Evolutionary conservation across 1,140 invertebrate genomes (phyloP), one percentile per base, ranked within the genome.

Genomic region (Sarcophaga bullata): DNA sequence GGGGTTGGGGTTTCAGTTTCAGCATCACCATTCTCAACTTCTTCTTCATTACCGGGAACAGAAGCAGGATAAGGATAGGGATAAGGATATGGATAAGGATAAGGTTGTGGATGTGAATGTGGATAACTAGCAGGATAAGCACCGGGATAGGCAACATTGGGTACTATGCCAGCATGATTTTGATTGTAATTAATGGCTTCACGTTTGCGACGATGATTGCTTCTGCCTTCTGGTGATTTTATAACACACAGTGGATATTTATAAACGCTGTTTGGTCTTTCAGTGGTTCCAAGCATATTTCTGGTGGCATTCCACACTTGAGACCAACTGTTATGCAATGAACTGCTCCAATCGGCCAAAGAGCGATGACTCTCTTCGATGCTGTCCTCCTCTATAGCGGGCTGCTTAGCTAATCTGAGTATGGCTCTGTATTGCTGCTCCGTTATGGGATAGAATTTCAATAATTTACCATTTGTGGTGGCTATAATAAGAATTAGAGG

Each of bases 361-460:
- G 75, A 50, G 10, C 75, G 75, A 52, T 78, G 75, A 19, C 48
- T 50, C 10, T 78, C 75, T n/a, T 52, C 10, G 13, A 78, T n/a
- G 25, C 13, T 8, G 10, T 17, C 17, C 25, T 78, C 75, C 4
- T n/a, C 3, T 19, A 78, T 19, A 19, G 19, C 49, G 0, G 75
- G 17, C 1, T 78, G 75, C 11, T 50, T 17, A 11, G 48, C 15
- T 25, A 78, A 50, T n/a, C 10, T n/a, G 9, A 17, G 8, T 37
- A 78, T 19, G 6, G n/a, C 8, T 8, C 8, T 49, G 48, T 78
- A 78, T 46, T 78, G 75, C 50, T 78, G 48, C 25, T 49, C 10
- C 19, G 75, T 50, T 19, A 78, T 78, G 8, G 75, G 75, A 52
- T 78, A 78, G 9, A 78, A 78, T 78, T 78, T 78, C 75, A 78